Evolutionary conservation across 2,888 invertebrate genomes (phyloP), one percentile per base, ranked within the genome.

Genomic region (Hololepta plana): DNA sequence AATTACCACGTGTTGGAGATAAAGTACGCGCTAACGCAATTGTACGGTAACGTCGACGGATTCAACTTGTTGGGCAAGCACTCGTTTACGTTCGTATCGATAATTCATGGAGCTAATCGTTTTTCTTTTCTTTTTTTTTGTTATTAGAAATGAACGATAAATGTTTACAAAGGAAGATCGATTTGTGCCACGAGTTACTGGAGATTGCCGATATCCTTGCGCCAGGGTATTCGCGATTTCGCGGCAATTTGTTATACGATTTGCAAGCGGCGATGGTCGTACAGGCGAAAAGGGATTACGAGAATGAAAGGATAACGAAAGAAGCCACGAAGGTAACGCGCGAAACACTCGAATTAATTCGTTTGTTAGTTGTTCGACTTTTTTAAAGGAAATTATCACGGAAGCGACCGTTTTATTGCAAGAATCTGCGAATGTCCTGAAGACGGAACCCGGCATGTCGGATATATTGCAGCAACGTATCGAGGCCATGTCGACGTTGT

Each of bases 1-100:
- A 77, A 77, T 39, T 70, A 67, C 39, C 64, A 75, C 37, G 57
- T 72, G 1, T 47, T 76, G 10, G 67, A 72, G 44, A 66, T 72
- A 2, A 76, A 77, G 44, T 64, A 74, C 43, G 69, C 71, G 3
- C 51, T 79, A 16, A 57, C 66, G 24, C 75, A 77, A 46, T 59
- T 76, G 34, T 75, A 75, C 43, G 73, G 73, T 31, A 67, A 65
- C 46, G 51, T 55, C 4, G 56, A 62, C 29, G 68, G 66, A 37
- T 69, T 60, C 40, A 42, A 43, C 15, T 51, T 67, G 37, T 41
- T 59, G 43, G 70, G 72, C 71, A 49, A 39, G 38, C 35, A 30
- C 21, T n/a, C 12, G 11, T 13, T 20, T 27, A 27, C 22, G n/a
- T n/a, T n/a, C n/a, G n/a, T n/a, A n/a, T n/a, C n/a, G n/a, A n/a